phyloP scores from a whole-genome alignment of 2,888 invertebrate species.

The Chymomyza amoena region DNA sequence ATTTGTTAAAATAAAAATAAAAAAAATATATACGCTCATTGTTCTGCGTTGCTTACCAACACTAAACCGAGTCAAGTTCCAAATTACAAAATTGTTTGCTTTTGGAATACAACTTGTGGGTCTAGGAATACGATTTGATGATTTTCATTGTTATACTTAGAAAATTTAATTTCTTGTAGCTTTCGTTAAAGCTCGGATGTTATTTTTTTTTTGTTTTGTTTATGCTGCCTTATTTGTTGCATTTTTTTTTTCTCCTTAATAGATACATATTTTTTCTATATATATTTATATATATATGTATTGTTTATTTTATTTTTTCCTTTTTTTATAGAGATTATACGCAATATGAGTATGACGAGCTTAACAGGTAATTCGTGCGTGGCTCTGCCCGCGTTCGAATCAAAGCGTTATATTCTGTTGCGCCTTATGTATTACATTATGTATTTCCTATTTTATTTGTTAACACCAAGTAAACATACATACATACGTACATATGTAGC shows the following conservation, averaged over 20 bases:
- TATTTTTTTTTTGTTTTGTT: conserved; percentile 6
- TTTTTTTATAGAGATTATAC: conserved; percentile 78
- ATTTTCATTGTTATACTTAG: too few relatives aligned
- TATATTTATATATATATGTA: conserved; percentile 52
- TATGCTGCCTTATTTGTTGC: conserved; percentile 34
- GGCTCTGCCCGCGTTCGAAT: conserved; percentile 37
- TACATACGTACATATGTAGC: conserved; percentile 22
- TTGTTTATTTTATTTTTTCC: conserved; percentile 58
- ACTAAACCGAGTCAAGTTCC: too few relatives aligned
- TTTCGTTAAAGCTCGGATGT: background rate
- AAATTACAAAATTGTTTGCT: too few relatives aligned
- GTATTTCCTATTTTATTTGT: conserved; percentile 20
- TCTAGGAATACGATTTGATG: too few relatives aligned
- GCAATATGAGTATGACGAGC: conserved; percentile 77
- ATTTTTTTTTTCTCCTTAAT: conserved; percentile 56
- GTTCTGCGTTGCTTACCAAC: too few relatives aligned
- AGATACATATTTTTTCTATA: conserved; percentile 38
- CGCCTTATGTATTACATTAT: conserved; percentile 8
- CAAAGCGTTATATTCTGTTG: background rate
- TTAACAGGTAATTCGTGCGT: conserved; percentile 76
- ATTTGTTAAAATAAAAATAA: too few relatives aligned
- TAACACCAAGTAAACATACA: background rate
- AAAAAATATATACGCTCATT: too few relatives aligned
- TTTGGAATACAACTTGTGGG: too few relatives aligned
- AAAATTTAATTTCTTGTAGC: background rate